These are phyloP conservation scores for Drosophila monieri DNA, from an alignment of 2,888 invertebrate genomes.

Conservation along the genomic window DNA sequence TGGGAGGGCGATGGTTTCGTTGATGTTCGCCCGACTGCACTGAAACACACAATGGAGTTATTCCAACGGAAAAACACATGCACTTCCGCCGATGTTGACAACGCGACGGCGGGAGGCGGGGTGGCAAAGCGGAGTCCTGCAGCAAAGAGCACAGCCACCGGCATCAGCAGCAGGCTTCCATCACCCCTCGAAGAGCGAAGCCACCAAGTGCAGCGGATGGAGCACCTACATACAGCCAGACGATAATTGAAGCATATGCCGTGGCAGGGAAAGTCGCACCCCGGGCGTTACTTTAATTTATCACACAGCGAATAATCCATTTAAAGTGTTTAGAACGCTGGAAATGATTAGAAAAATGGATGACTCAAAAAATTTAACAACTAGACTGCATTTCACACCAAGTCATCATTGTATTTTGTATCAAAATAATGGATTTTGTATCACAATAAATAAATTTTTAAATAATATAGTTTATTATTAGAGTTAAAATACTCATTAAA, in stretches of 20 bases:
- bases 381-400: too few relatives aligned
- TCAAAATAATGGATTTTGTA: too few relatives aligned
- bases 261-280: slow-evolving; percentile 14
- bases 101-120: slow-evolving; percentile 43
- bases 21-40: slow-evolving; percentile 67
- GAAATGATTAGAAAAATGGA: neutral
- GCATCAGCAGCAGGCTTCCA: slow-evolving; percentile 24
- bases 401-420: too few relatives aligned
- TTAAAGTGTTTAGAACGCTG: neutral
- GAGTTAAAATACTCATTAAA: too few relatives aligned
- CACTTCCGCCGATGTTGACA: slow-evolving; percentile 77
- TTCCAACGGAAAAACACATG: slow-evolving; percentile 79
- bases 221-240: slow-evolving; percentile 32
- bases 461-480: too few relatives aligned
- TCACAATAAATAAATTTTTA: too few relatives aligned
- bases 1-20: slow-evolving; percentile 25
- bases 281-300: slow-evolving; percentile 17
- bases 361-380: neutral
- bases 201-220: slow-evolving; percentile 10
- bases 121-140: slow-evolving; percentile 3
- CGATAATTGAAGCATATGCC: slow-evolving; percentile 45
- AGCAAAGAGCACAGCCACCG: slow-evolving; percentile 31
- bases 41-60: slow-evolving; percentile 77
- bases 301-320: neutral
- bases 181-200: slow-evolving; percentile 6